Conservation (phyloP, 2,113 vertebrate genomes). For the Eudyptes chrysolophus region DNA sequence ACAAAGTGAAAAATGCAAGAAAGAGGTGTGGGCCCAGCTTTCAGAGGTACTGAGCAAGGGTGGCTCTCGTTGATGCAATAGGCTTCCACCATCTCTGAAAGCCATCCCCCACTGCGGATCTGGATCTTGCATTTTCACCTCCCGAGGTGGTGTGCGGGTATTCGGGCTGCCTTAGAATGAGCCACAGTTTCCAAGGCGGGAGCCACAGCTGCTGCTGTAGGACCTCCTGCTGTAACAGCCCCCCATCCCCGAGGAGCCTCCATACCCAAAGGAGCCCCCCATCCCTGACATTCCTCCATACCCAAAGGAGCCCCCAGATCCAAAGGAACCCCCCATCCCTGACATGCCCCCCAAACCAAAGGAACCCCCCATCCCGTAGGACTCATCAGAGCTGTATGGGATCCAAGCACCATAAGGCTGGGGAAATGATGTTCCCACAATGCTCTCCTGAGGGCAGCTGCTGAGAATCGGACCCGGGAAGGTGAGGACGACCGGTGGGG, state of each 20-base stretch:
- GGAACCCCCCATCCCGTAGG: accelerated
- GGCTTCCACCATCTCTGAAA: not conserved
- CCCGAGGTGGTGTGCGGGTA: accelerated
- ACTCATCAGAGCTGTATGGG: not conserved
- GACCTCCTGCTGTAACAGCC: not conserved
- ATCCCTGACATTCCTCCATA: not conserved
- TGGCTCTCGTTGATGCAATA: not conserved
- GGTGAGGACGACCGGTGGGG: not conserved
- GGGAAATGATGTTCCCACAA: not conserved
- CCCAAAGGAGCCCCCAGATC: not conserved
- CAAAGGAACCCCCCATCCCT: not conserved
- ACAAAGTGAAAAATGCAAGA: not conserved
- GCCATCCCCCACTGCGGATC: not conserved
- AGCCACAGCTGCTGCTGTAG: not conserved
- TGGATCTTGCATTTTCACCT: accelerated
- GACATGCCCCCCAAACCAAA: accelerated
- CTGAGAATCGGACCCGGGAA: not conserved
- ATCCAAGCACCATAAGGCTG: accelerated
- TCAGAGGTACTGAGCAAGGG: not conserved
- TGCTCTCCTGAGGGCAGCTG: constrained; percentile 17
- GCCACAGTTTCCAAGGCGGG: not conserved
- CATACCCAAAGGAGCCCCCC: not conserved
- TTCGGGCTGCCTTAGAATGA: not conserved
- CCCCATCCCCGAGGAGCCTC: not conserved
- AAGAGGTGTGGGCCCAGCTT: not conserved